Evolutionary conservation across 2,113 vertebrate species (phyloP).

Genomic region (Mus pahari): DNA sequence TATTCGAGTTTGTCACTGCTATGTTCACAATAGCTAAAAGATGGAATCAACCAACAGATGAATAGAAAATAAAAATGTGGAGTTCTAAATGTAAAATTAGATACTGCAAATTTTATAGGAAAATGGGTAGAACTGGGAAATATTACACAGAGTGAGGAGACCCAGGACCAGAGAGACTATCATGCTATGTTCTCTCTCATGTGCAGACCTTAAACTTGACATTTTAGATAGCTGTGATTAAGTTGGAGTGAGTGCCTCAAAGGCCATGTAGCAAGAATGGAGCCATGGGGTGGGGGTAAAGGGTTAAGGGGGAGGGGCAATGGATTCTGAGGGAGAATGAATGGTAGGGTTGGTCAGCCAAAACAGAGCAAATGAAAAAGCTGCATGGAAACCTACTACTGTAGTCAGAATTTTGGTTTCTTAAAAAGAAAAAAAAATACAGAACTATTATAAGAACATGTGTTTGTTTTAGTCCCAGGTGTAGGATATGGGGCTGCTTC

Average conservation of each 20-base stretch:
- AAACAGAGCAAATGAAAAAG: neutral
- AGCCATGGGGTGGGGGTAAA: neutral
- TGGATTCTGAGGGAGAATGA: neutral
- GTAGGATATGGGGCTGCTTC: no score
- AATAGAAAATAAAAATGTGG: neutral
- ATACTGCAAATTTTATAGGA: neutral
- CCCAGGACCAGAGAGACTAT: neutral
- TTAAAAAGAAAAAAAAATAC: no score
- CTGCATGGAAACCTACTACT: neutral
- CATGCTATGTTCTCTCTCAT: neutral
- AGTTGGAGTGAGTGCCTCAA: neutral
- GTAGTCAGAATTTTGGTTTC: no score
- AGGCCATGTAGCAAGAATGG: neutral
- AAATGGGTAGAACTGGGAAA: neutral
- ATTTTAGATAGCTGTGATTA: neutral
- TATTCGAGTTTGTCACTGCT: neutral
- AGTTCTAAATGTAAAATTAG: neutral
- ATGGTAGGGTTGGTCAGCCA: neutral
- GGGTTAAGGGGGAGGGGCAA: no score
- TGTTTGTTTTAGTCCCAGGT: neutral
- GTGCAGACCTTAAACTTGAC: neutral
- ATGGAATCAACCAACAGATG: neutral
- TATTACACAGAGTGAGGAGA: neutral
- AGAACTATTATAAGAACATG: neutral
- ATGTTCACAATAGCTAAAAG: neutral